Evolutionary conservation across 2,113 vertebrate genomes (phyloP).

Genomic region (Perca fluviatilis): DNA sequence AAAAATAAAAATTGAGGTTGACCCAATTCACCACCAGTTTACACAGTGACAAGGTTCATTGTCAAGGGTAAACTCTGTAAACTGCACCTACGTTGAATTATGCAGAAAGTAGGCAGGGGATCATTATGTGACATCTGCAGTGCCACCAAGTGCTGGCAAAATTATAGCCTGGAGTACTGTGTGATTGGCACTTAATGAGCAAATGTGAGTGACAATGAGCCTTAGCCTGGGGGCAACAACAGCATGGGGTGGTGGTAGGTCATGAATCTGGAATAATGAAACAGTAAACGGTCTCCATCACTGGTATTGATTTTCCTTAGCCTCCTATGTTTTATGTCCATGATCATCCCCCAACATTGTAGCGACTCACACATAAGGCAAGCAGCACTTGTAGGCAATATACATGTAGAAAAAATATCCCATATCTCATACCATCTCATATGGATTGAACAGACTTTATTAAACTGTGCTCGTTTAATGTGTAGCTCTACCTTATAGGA

Average conservation of each 20-base stretch:
- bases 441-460: slow-evolving; percentile 36
- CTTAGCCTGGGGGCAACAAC: slow-evolving; percentile 74
- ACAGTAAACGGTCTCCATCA: slow-evolving; percentile 79
- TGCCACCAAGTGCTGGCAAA: slow-evolving; percentile 76
- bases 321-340: slow-evolving; percentile 72
- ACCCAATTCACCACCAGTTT: slow-evolving; percentile 39
- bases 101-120: slow-evolving; percentile 65
- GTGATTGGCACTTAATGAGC: slow-evolving; percentile 85
- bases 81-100: slow-evolving; percentile 70
- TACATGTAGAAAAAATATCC: slow-evolving; percentile 32
- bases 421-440: slow-evolving; percentile 29
- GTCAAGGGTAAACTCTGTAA: slow-evolving; percentile 73
- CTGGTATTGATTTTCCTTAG: slow-evolving; percentile 77
- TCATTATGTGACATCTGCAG: slow-evolving; percentile 77
- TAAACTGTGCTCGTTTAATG: slow-evolving; percentile 43
- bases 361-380: slow-evolving; percentile 30
- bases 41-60: slow-evolving; percentile 55
- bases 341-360: slow-evolving; percentile 56
- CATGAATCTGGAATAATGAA: slow-evolving; percentile 82
- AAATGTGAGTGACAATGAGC: slow-evolving; percentile 82
- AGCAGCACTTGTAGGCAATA: slow-evolving; percentile 28
- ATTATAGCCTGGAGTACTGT: slow-evolving; percentile 77
- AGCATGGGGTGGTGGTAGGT: slow-evolving; percentile 72
- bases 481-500: slow-evolving; percentile 27
- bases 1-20: slow-evolving; percentile 4